Conservation (phyloP, 2,797 vertebrate species). For the Leptoclinus maculatus region DNA sequence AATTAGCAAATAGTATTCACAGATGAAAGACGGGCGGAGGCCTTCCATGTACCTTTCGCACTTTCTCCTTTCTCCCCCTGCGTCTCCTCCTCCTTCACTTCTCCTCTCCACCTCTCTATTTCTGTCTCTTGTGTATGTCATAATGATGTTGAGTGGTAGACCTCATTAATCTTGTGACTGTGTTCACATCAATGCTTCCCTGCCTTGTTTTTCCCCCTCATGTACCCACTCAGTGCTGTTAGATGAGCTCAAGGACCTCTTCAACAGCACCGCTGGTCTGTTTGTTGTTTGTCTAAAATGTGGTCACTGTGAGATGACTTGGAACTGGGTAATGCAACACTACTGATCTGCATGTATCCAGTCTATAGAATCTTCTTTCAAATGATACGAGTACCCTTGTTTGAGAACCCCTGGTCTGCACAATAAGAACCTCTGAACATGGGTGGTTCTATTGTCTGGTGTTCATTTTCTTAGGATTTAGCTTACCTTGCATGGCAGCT, state of each 20-base stretch:
- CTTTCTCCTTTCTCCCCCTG: background rate
- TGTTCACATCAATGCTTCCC: conserved; percentile 1
- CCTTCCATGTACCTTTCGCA: background rate
- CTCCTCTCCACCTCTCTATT: conserved; percentile 1
- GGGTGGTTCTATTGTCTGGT: too few relatives aligned
- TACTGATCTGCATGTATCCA: background rate
- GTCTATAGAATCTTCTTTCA: too few relatives aligned
- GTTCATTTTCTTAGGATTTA: too few relatives aligned
- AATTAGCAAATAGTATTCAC: conserved; percentile 33
- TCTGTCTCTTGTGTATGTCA: conserved; percentile 24
- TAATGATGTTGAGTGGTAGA: conserved; percentile 20
- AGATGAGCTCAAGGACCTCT: background rate
- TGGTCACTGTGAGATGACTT: background rate
- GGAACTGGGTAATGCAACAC: background rate
- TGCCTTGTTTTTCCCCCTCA: background rate
- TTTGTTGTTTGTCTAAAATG: background rate
- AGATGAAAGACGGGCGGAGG: conserved; percentile 12
- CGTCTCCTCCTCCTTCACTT: background rate
- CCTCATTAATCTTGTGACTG: conserved; percentile 32
- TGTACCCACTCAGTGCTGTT: background rate
- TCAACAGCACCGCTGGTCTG: background rate
- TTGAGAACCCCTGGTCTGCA: too few relatives aligned
- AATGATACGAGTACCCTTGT: too few relatives aligned
- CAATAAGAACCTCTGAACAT: too few relatives aligned
- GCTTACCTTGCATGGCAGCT: too few relatives aligned